Percentiles rank a stretch among this genome's conserved stretches.
Conservation (phyloP, 2,797 vertebrate genomes). For the Hyperoplus immaculatus region DNA sequence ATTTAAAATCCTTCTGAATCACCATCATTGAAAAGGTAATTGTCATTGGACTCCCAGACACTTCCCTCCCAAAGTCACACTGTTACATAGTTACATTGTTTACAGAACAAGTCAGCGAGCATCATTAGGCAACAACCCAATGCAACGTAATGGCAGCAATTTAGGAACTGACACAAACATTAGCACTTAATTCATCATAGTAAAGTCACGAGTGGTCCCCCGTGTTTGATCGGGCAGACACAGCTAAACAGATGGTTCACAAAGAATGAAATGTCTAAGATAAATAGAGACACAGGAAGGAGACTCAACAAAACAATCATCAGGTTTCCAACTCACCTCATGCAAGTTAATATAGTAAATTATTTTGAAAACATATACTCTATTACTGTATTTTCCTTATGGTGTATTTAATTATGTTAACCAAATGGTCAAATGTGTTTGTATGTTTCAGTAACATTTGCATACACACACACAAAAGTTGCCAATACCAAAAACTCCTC, state of each 20-base stretch:
- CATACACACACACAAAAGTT: background rate
- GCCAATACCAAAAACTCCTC: background rate
- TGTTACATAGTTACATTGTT: slow-evolving; percentile 38
- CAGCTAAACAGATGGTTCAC: slow-evolving; percentile 42
- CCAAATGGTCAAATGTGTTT: background rate
- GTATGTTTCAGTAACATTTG: background rate
- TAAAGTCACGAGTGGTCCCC: slow-evolving; percentile 42
- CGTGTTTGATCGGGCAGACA: slow-evolving; percentile 8
- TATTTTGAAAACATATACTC: background rate
- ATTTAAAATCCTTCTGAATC: slow-evolving; percentile 30
- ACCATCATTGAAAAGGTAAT: slow-evolving; percentile 39
- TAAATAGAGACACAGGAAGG: slow-evolving; percentile 11
- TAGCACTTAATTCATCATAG: slow-evolving; percentile 65
- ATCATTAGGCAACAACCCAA: slow-evolving; percentile 61
- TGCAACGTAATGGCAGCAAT: slow-evolving; percentile 58
- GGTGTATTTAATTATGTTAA: slow-evolving; percentile 13
- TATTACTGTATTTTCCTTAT: background rate
- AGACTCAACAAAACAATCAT: background rate
- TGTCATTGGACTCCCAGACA: slow-evolving; percentile 26
- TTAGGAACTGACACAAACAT: slow-evolving; percentile 61
- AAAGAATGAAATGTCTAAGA: background rate
- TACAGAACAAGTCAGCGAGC: slow-evolving; percentile 43
- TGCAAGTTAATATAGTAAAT: too few relatives aligned
- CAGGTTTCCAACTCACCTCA: slow-evolving; percentile 6
- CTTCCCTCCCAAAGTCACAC: slow-evolving; percentile 42